A percentile compares a stretch with the other conserved stretches of the same genome.
phyloP scores from a whole-genome alignment of 2,113 vertebrate species.

The Cyanocitta stelleri region DNA sequence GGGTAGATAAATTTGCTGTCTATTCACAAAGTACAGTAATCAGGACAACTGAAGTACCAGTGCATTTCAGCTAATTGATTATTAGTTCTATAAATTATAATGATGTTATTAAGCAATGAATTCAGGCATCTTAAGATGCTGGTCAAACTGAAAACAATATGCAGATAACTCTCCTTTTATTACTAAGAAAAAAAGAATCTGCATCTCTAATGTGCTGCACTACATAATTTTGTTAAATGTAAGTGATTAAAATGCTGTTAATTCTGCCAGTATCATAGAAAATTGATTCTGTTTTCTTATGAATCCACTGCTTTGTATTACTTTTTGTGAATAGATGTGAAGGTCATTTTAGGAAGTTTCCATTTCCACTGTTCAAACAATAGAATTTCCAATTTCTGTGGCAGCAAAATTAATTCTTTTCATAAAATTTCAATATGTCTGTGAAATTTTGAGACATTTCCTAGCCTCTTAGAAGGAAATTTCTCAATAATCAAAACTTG shows the following conservation, averaged over 20 bases:
- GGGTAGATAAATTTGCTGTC: not conserved
- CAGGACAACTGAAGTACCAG: not conserved
- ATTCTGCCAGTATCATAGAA: not conserved
- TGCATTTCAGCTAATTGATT: not conserved
- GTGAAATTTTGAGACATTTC: not conserved
- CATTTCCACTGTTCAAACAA: not conserved
- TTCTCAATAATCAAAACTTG: not conserved
- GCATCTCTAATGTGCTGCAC: not conserved
- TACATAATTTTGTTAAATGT: not conserved
- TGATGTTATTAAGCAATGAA: not conserved
- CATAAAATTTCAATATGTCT: not conserved
- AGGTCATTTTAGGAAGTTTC: not conserved
- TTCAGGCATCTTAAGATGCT: not conserved
- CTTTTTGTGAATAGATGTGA: slow-evolving; percentile 64
- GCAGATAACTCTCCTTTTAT: not conserved
- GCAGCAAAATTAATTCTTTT: not conserved
- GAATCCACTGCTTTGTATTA: not conserved
- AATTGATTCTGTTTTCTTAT: not conserved
- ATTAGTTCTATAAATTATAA: not conserved
- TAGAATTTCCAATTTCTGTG: slow-evolving; percentile 44
- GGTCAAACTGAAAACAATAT: not conserved
- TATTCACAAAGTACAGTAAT: slow-evolving; percentile 33
- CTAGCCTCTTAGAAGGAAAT: not conserved
- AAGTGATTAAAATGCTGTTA: not conserved
- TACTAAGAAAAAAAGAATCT: not conserved